Percentiles rank a stretch among this genome's conserved stretches.
Conservation (phyloP, 2,113 vertebrate species). For the Hippoglossus stenolepis region DNA sequence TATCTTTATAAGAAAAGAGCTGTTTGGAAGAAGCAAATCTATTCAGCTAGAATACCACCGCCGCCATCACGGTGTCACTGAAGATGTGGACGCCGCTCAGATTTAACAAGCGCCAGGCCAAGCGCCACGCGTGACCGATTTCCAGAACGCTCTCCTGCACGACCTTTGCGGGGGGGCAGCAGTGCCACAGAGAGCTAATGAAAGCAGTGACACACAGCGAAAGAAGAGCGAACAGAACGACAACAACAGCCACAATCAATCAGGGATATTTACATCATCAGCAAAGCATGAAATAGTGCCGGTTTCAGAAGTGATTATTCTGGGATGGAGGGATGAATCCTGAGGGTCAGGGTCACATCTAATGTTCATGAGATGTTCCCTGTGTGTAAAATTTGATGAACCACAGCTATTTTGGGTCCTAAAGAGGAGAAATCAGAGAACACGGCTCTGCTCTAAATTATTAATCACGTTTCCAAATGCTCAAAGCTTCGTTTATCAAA, state of each 20-base stretch:
- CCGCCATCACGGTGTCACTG: background rate
- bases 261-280: background rate
- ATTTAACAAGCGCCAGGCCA: constrained; percentile 3
- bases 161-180: background rate
- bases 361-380: background rate
- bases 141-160: constrained; percentile 3
- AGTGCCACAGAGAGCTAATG: background rate
- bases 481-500: background rate
- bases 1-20: too few relatives aligned
- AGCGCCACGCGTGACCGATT: constrained; percentile 22
- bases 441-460: constrained; percentile 26
- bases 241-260: background rate
- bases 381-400: constrained; percentile 15
- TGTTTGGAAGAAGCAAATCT: too few relatives aligned
- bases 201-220: background rate
- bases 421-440: constrained; percentile 1
- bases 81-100: background rate
- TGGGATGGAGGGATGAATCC: background rate
- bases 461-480: too few relatives aligned
- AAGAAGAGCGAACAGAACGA: background rate
- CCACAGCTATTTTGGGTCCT: constrained; percentile 3
- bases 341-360: background rate
- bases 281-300: background rate
- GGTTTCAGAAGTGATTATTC: background rate
- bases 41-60: too few relatives aligned